A percentile compares a stretch with the other conserved stretches of the same genome.
phyloP scores from a whole-genome alignment of 2,797 vertebrate genomes.

The Phrynocephalus vlangalii region DNA sequence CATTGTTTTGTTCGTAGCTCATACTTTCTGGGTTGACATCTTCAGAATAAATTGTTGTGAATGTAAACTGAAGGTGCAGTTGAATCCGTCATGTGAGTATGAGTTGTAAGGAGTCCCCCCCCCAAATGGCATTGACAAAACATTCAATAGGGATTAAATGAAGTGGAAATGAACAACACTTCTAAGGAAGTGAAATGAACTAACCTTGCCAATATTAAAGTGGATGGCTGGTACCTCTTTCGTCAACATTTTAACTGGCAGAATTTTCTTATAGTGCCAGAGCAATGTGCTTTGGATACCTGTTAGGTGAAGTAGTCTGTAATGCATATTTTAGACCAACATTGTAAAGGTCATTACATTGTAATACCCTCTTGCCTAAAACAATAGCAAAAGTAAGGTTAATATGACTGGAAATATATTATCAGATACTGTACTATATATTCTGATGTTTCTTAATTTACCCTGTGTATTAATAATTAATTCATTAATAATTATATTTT shows the following conservation, averaged over 20 bases:
- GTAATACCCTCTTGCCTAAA: neutral
- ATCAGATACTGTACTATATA: slow-evolving; percentile 47
- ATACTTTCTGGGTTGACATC: slow-evolving; percentile 46
- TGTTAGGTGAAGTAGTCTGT: no score
- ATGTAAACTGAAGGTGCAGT: neutral
- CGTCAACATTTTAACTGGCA: neutral
- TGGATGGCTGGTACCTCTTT: neutral
- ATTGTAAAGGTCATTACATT: neutral
- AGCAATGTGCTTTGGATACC: neutral
- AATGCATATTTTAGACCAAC: neutral
- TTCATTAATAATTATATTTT: no score
- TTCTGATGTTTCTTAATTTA: slow-evolving; percentile 2
- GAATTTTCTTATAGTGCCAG: neutral
- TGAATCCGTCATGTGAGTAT: rapidly evolving
- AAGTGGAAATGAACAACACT: neutral
- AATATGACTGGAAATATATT: neutral
- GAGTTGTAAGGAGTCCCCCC: neutral
- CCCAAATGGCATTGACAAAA: neutral
- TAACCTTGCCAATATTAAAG: neutral
- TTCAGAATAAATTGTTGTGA: slow-evolving; percentile 39
- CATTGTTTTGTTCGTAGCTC: slow-evolving; percentile 23
- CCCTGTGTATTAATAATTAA: neutral
- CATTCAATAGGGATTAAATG: neutral
- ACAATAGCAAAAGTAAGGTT: neutral
- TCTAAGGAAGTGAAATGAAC: neutral